Evolutionary conservation across 2,113 vertebrate species (phyloP).

Genomic region (Propithecus coquereli): DNA sequence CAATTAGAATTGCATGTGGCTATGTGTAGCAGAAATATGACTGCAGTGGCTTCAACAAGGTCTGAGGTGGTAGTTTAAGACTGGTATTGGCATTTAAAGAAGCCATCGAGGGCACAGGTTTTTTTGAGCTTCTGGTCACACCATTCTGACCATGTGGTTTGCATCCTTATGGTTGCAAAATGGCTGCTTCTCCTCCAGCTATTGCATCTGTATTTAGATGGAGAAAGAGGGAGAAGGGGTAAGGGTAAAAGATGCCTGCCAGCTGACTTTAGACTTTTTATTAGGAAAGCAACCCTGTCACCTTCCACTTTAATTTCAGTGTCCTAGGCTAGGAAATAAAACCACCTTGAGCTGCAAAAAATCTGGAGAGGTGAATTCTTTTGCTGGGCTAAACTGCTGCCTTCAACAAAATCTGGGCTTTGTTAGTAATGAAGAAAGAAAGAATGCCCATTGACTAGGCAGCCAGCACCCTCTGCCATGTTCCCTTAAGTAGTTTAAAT

Average conservation of each 20-base stretch:
- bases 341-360: neutral
- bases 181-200: neutral
- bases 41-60: neutral
- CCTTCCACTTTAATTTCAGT: neutral
- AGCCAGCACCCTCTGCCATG: neutral
- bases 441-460: neutral
- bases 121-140: neutral
- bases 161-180: neutral
- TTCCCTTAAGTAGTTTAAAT: neutral
- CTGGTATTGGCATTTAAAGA: neutral
- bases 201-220: neutral
- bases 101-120: rapidly evolving
- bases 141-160: neutral
- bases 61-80: neutral
- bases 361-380: neutral
- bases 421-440: neutral
- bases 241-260: neutral
- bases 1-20: no score
- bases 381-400: neutral
- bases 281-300: neutral
- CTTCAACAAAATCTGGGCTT: neutral
- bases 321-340: neutral
- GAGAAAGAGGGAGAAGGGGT: neutral
- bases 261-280: neutral
- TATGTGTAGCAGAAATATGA: neutral